Evolutionary conservation across 1,140 invertebrate genomes (phyloP).

Genomic region (Pogonomyrmex californicus): DNA sequence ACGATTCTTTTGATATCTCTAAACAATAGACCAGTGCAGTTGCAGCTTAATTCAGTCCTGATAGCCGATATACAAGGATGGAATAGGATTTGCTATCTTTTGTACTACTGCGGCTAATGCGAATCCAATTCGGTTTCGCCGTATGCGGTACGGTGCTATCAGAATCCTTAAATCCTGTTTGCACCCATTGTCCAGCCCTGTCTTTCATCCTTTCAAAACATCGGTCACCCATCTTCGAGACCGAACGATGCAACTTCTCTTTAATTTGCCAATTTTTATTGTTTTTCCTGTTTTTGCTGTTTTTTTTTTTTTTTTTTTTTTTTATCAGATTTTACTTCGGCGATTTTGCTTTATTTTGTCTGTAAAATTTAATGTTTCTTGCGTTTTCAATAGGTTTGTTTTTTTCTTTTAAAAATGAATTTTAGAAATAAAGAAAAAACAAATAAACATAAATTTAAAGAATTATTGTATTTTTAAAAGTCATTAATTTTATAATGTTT

Average conservation of each 20-base stretch:
- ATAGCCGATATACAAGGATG: constrained; percentile 34
- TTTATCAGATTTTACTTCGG: background rate
- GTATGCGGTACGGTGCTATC: constrained; percentile 65
- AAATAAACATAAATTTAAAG: background rate
- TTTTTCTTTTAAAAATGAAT: background rate
- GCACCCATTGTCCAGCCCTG: constrained; percentile 68
- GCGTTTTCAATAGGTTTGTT: background rate
- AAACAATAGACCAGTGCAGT: constrained; percentile 29
- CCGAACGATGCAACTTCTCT: constrained; percentile 6
- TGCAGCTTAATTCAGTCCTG: constrained; percentile 22
- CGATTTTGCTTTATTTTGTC: background rate
- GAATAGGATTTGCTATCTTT: constrained; percentile 63
- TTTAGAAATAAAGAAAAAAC: background rate
- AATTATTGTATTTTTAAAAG: background rate
- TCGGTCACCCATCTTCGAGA: background rate
- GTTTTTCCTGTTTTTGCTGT: background rate
- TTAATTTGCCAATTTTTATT: constrained; percentile 20
- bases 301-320: background rate
- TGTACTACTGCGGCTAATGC: constrained; percentile 79
- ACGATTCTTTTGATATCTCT: background rate
- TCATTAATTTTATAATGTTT: background rate
- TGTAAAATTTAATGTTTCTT: background rate
- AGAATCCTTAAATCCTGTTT: constrained; percentile 81
- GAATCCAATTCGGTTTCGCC: constrained; percentile 79
- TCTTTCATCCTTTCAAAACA: constrained; percentile 65